Conservation (phyloP, 2,113 vertebrate species). For the Toxotes jaculatrix region DNA sequence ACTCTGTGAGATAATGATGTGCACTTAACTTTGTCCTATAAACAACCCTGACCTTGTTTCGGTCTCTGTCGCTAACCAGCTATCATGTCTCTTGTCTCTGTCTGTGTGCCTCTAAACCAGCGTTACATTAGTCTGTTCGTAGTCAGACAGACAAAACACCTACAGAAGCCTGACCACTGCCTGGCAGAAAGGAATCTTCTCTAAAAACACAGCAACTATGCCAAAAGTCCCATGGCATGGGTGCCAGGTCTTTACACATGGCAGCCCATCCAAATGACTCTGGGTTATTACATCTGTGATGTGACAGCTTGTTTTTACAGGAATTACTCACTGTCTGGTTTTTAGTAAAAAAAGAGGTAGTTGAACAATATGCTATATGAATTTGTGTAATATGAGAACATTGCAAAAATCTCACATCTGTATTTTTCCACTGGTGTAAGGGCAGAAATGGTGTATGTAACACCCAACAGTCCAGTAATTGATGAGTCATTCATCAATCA, state of each 20-base stretch:
- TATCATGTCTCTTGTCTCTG: background rate
- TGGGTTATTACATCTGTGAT: conserved; percentile 2
- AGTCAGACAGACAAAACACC: conserved; percentile 27
- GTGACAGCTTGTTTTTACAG: conserved; percentile 32
- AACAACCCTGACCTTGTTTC: background rate
- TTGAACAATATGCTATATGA: background rate
- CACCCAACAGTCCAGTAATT: background rate
- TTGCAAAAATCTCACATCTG: background rate
- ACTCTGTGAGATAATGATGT: conserved; percentile 12
- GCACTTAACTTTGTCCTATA: conserved; percentile 31
- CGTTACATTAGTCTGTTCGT: background rate
- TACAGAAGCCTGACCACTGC: conserved; percentile 2
- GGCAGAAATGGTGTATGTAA: background rate
- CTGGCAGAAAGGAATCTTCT: conserved; percentile 47
- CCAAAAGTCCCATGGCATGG: background rate
- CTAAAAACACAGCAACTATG: conserved; percentile 31
- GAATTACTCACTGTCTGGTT: background rate
- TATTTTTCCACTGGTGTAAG: background rate
- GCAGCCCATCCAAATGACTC: background rate
- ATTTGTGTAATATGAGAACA: background rate
- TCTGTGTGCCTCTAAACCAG: background rate
- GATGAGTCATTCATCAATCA: no score
- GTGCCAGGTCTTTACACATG: conserved; percentile 21
- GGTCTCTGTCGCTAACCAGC: background rate
- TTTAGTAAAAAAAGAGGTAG: background rate